Evolutionary conservation across 53 echinoderm and acorn worm genomes (phyloP).

Genomic region (Patiria pectinifera): DNA sequence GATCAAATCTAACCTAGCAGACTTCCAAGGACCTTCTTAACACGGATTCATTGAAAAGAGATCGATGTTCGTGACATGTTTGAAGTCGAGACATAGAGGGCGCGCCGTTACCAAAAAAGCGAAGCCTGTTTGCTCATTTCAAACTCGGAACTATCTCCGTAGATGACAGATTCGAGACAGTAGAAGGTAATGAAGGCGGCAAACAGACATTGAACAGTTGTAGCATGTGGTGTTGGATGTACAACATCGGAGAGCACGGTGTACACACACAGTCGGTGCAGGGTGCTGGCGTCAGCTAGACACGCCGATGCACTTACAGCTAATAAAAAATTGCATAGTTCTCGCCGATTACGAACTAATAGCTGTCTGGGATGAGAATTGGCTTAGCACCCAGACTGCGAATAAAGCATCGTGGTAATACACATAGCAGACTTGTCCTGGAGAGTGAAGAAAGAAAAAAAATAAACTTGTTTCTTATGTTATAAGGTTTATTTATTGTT

Average conservation of each 20-base stretch:
- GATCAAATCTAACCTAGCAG: slow-evolving; percentile 13
- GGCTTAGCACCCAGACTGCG: slow-evolving; percentile 52
- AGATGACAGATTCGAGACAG: slow-evolving; percentile 18
- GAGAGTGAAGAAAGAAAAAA: not conserved
- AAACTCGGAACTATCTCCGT: slow-evolving; percentile 26
- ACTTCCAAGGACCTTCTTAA: slow-evolving; percentile 24
- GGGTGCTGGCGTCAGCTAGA: slow-evolving; percentile 46
- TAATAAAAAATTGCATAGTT: slow-evolving; percentile 64
- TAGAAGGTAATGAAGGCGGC: not conserved
- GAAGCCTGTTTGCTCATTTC: slow-evolving; percentile 33
- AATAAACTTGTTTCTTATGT: slow-evolving; percentile 5
- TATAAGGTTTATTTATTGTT: slow-evolving; percentile 49
- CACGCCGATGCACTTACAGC: slow-evolving; percentile 60
- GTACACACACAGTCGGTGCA: not conserved
- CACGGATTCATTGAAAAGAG: not conserved
- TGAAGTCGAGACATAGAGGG: not conserved
- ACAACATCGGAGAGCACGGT: not conserved
- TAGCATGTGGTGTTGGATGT: not conserved
- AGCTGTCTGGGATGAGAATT: slow-evolving; percentile 43
- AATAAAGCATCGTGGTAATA: slow-evolving; percentile 16
- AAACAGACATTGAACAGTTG: not conserved
- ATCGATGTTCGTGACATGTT: not conserved
- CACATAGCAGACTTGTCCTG: not conserved
- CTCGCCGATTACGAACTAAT: slow-evolving; percentile 59
- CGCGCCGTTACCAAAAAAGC: not conserved